Conservation (phyloP, 2,797 vertebrate species). For the Borostomias antarcticus region DNA sequence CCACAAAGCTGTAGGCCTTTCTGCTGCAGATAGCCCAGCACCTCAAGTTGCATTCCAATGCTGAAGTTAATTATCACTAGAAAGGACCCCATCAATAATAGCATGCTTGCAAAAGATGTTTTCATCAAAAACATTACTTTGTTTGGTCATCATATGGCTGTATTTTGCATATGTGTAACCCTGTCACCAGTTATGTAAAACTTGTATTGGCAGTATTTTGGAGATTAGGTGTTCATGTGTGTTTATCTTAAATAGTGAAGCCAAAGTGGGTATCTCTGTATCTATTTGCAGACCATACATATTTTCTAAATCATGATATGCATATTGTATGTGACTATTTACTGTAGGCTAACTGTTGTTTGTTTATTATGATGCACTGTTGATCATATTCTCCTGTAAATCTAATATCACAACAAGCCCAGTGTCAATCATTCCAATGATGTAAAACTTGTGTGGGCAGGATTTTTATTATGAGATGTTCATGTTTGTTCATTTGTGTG, state of each 20-base stretch:
- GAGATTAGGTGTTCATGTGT: not conserved
- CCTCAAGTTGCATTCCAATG: no score
- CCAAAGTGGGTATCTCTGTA: not conserved
- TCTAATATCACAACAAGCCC: not conserved
- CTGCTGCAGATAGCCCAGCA: not conserved
- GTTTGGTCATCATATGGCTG: no score
- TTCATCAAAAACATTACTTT: no score
- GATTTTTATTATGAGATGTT: no score
- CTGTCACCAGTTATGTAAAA: not conserved
- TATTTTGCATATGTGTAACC: no score
- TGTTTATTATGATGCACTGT: not conserved
- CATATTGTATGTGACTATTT: not conserved
- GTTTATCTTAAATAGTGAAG: not conserved
- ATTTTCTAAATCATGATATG: not conserved
- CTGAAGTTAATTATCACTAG: no score
- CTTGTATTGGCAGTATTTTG: not conserved
- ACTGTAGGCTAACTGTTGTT: not conserved
- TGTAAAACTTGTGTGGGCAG: no score
- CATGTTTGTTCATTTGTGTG: not conserved
- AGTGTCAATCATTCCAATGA: no score
- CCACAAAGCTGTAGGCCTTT: slow-evolving; percentile 52
- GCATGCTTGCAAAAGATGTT: no score
- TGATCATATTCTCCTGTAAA: not conserved
- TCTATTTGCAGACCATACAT: not conserved
- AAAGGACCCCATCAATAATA: no score